Evolutionary conservation across 2,113 vertebrate species (phyloP), one percentile per base, ranked within the genome.

Genomic region (Peromyscus leucopus): DNA sequence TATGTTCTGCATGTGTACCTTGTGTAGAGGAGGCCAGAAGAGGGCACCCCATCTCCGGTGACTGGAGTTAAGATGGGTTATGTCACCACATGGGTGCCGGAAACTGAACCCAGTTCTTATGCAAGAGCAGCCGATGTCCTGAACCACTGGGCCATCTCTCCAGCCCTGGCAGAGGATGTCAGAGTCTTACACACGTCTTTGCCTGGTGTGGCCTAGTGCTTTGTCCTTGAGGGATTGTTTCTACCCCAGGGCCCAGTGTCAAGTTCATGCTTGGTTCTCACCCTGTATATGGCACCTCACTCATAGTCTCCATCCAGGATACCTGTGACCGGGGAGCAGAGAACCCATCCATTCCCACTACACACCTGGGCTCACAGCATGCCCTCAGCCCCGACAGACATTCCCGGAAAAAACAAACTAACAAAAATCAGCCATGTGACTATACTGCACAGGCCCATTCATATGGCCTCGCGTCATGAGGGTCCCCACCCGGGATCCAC

Each of bases 401-500:
- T 22, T 42, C 63, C 26, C n/a, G 71, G 57, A 55, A 67, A 59
- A 31, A 48, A 61, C 46, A 31, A 48, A 61, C 26, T 13, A 76
- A 42, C 46, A 78, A 61, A 13, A 61, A 76, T 19, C 22, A 83
- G 65, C 21, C 26, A 48, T 26, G 5, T 42, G 39, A 2, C 5
- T 2, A 0, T 13, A 1, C 19, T 83, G 26, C 4, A 2, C 7
- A 15, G 0, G 7, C 10, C 80, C 19, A 13, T 59, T 4, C 7
- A 0, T 2, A 7, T 21, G 69, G 33, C 24, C 57, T 75, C 22
- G 39, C 67, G 55, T 3, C 0, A 2, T 2, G 75, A 19, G 97
- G 75, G 51, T 71, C n/a, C 88, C 84, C 17, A 1, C 17, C 11
- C 33, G 13, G 39, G 33, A 3, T 83, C 93, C 33, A 26, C 61